Conservation (phyloP, 2,888 invertebrate species). For the Heliconius aoede region DNA sequence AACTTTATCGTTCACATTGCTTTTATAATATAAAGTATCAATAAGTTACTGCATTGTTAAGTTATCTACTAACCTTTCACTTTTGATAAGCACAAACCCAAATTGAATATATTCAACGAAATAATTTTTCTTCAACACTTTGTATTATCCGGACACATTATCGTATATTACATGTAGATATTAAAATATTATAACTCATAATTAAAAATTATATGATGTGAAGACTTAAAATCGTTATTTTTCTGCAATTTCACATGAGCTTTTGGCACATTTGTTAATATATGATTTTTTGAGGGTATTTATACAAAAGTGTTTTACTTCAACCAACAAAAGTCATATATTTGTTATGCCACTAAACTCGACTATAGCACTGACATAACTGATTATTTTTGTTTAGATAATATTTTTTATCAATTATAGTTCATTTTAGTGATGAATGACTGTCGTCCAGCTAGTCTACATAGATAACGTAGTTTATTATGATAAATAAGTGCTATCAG, state of each 20-base stretch:
- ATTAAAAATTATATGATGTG: neutral
- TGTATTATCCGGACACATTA: neutral
- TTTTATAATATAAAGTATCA: neutral
- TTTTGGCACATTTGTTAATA: neutral
- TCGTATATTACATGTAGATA: neutral
- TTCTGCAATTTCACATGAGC: neutral
- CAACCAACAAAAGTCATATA: neutral
- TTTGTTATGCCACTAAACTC: neutral
- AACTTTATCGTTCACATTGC: neutral
- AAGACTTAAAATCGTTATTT: neutral
- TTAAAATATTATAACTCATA: neutral
- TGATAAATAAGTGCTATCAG: slow-evolving; percentile 14
- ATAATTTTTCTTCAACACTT: neutral
- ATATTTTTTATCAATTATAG: slow-evolving; percentile 16
- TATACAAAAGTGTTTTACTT: neutral
- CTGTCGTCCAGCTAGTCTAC: slow-evolving; percentile 1
- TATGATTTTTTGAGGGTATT: neutral
- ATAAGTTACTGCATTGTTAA: slow-evolving; percentile 43
- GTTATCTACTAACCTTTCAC: slow-evolving; percentile 54
- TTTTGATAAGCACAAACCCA: slow-evolving; percentile 39
- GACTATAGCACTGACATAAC: neutral
- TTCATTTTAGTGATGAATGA: slow-evolving; percentile 8
- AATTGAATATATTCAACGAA: slow-evolving; percentile 3
- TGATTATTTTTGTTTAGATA: slow-evolving; percentile 1
- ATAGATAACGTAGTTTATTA: slow-evolving; percentile 7